Base-by-base conservation (phyloP, 2,888 invertebrate genomes). In the Diplazon laetatorius region DNA sequence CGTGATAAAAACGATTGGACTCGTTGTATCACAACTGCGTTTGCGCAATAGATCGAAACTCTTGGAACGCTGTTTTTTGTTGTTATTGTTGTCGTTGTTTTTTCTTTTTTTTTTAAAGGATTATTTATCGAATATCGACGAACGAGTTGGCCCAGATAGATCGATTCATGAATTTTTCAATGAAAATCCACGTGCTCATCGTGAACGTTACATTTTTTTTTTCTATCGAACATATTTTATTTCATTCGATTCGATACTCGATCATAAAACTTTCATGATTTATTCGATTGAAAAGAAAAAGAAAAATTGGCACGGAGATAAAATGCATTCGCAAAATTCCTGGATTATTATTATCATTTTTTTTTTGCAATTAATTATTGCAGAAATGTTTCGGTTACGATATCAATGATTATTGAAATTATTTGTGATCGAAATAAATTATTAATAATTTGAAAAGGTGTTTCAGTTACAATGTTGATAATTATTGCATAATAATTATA, bases 51-150 rank as follows among this genome's bases (percentile, higher is more conserved):
- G 39, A 37, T 71, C 1, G n/a, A 52, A 63, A 57, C 35, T 18
- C 25, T 37, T 25, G 62, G 39, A 76, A 57, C 39, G 48, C 8
- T 30, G n/a, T 57, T 57, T n/a, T n/a, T n/a, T n/a, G n/a, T n/a
- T n/a, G n/a, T n/a, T n/a, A n/a, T n/a, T n/a, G n/a, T n/a, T n/a
- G n/a, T n/a, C n/a, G n/a, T n/a, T n/a, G n/a, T n/a, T n/a, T n/a
- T n/a, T n/a, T n/a, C n/a, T n/a, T n/a, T n/a, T n/a, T n/a, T n/a
- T n/a, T n/a, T n/a, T n/a, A n/a, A n/a, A 37, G 50, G 22, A 52
- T 68, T 59, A 65, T 48, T 44, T 39, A 75, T 68, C 52, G 35
- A 57, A 42, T 18, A n/a, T 55, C 16, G 46, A 35, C 42, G 25
- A 48, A 18, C 37, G 42, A 66, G 39, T 69, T 72, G 30, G 30